These are phyloP conservation scores for Nematostella vectensis DNA, from an alignment of 92 coral and sea anemone genomes.

Conservation along the genomic window DNA sequence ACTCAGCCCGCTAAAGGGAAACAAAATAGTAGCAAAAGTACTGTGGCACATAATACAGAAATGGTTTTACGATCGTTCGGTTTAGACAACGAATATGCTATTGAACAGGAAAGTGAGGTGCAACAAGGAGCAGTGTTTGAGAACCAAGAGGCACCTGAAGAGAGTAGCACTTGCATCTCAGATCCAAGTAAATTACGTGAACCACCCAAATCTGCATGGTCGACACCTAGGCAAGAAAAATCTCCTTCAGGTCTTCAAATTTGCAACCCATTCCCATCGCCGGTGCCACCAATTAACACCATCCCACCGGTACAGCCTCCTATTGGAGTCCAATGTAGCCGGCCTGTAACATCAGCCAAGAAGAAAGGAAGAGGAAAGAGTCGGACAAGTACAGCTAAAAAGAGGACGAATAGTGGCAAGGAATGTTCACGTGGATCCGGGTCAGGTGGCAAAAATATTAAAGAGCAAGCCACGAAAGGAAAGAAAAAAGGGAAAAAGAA, in stretches of 20 bases:
- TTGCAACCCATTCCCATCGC: slow-evolving; percentile 83
- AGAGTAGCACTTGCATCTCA: background rate
- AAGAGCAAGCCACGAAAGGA: slow-evolving; percentile 22
- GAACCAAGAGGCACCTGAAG: no score
- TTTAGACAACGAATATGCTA: no score
- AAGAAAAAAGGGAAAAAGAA: slow-evolving; percentile 37
- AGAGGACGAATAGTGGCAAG: slow-evolving; percentile 9
- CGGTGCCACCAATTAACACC: slow-evolving; percentile 55
- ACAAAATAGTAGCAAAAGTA: no score
- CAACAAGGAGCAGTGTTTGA: no score
- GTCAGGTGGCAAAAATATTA: slow-evolving; percentile 20
- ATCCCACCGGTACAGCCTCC: slow-evolving; percentile 53
- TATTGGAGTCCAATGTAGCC: slow-evolving; percentile 24
- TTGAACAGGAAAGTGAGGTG: no score
- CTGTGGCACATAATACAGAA: no score
- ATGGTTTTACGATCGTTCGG: no score
- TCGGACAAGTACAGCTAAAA: slow-evolving; percentile 4
- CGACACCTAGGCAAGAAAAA: slow-evolving; percentile 12
- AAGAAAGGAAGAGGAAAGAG: slow-evolving; percentile 12
- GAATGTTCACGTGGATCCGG: slow-evolving; percentile 1
- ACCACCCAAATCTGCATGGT: slow-evolving; percentile 39
- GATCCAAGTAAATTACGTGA: no score
- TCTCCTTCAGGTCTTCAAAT: slow-evolving; percentile 20
- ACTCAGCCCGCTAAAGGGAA: no score
- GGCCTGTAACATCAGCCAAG: slow-evolving; percentile 20